Evolutionary conservation across 2,113 vertebrate genomes (phyloP).

Genomic region (Cheilinus undulatus): DNA sequence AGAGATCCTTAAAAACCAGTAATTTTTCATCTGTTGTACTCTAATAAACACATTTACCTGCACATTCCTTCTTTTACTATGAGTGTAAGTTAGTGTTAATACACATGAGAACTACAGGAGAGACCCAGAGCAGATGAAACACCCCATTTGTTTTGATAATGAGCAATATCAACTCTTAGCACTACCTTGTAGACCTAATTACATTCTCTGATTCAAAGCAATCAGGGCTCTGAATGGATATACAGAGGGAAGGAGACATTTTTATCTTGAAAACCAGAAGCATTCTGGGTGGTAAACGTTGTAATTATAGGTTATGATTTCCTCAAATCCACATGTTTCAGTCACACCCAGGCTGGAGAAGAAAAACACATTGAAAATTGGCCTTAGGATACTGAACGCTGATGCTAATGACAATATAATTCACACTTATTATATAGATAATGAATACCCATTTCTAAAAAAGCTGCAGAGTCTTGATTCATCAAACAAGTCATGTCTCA

Average conservation of each 20-base stretch:
- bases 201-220: slow-evolving; percentile 8
- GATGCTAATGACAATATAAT: too few species aligned
- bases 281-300: slow-evolving; percentile 6
- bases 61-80: not conserved
- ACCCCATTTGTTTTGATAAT: slow-evolving; percentile 39
- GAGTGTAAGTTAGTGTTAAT: slow-evolving; percentile 24
- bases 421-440: too few species aligned
- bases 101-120: slow-evolving; percentile 45
- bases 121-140: slow-evolving; percentile 14
- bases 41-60: not conserved
- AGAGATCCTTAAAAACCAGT: slow-evolving; percentile 30
- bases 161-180: slow-evolving; percentile 21
- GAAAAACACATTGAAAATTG: not conserved
- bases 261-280: slow-evolving; percentile 2
- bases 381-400: not conserved
- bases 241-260: not conserved
- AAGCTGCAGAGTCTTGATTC: not conserved
- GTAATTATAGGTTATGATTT: slow-evolving; percentile 22
- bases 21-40: slow-evolving; percentile 38
- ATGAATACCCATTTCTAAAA: not conserved
- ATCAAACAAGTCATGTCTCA: not conserved
- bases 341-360: slow-evolving; percentile 3
- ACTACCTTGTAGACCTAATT: slow-evolving; percentile 30
- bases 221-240: slow-evolving; percentile 11
- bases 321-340: not conserved